Evolutionary conservation across 1,140 invertebrate species (phyloP).

Genomic region (Wasmannia auropunctata): DNA sequence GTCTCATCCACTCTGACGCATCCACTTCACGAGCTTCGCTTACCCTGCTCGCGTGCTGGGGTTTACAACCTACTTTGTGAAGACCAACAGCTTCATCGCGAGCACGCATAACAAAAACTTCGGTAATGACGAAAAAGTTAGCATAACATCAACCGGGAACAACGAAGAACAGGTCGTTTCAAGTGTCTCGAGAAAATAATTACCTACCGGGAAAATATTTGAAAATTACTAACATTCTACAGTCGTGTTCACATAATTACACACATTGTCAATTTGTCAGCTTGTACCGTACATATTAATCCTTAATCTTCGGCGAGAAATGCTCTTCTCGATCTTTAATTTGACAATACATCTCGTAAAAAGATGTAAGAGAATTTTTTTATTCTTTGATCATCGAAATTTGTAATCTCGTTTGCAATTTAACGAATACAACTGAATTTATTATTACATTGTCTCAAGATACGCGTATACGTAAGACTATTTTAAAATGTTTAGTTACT

Average conservation of each 20-base stretch:
- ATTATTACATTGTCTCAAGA: not conserved
- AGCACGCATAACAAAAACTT: constrained; percentile 58
- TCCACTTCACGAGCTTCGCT: constrained; percentile 46
- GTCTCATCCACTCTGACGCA: constrained; percentile 68
- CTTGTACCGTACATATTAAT: not conserved
- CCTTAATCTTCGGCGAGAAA: not conserved
- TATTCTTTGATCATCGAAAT: not conserved
- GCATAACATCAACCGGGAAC: not conserved
- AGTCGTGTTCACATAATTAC: not conserved
- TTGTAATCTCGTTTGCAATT: not conserved
- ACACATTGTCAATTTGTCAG: not conserved
- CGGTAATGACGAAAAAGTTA: constrained; percentile 39
- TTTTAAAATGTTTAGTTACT: constrained; percentile 14
- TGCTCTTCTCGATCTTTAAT: not conserved
- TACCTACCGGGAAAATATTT: not conserved
- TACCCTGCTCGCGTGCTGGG: constrained; percentile 46
- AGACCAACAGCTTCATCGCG: constrained; percentile 53
- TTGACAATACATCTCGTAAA: not conserved
- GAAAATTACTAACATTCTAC: not conserved
- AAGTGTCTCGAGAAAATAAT: not conserved
- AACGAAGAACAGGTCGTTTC: not conserved
- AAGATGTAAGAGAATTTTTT: not conserved
- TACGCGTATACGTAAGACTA: not conserved
- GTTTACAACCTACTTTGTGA: constrained; percentile 63
- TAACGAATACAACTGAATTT: too few relatives aligned